phyloP scores from a whole-genome alignment of 2,888 invertebrate species.

The Bombylius major region DNA sequence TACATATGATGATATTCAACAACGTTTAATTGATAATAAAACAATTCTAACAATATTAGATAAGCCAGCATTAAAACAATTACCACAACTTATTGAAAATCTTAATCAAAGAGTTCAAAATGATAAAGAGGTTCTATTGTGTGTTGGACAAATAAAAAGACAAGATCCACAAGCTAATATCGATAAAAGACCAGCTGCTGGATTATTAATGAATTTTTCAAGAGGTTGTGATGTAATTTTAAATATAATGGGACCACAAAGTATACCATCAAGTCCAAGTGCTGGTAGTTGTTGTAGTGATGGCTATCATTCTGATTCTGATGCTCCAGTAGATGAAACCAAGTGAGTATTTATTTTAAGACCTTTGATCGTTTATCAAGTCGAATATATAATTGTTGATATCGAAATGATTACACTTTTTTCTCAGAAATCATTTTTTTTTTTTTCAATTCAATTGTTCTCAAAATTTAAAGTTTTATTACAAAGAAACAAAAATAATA shows the following conservation, averaged over 20 bases:
- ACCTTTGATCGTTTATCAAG: neutral
- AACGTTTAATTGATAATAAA: constrained; percentile 83
- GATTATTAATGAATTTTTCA: constrained; percentile 59
- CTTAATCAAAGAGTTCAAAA: constrained; percentile 73
- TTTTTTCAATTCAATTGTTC: neutral
- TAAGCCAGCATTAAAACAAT: constrained; percentile 65
- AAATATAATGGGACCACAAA: constrained; percentile 53
- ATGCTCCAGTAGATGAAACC: constrained; percentile 37
- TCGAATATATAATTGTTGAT: neutral
- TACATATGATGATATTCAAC: constrained; percentile 74
- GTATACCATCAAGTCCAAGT: constrained; percentile 36
- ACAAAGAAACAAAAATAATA: too few species aligned
- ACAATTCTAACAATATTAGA: constrained; percentile 73
- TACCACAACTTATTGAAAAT: constrained; percentile 52
- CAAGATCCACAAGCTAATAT: constrained; percentile 50
- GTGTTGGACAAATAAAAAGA: constrained; percentile 53
- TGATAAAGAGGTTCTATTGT: constrained; percentile 76
- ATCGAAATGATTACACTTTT: neutral
- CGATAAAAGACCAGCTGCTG: constrained; percentile 54
- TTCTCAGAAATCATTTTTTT: neutral
- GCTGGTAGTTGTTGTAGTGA: constrained; percentile 54
- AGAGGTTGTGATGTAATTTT: constrained; percentile 63
- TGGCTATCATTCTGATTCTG: constrained; percentile 75
- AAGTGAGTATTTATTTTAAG: constrained; percentile 21
- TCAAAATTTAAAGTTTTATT: too few species aligned